Evolutionary conservation across 1,140 invertebrate species (phyloP), one percentile per base, ranked within the genome.

Genomic region (Leptestheria dahalacensis): DNA sequence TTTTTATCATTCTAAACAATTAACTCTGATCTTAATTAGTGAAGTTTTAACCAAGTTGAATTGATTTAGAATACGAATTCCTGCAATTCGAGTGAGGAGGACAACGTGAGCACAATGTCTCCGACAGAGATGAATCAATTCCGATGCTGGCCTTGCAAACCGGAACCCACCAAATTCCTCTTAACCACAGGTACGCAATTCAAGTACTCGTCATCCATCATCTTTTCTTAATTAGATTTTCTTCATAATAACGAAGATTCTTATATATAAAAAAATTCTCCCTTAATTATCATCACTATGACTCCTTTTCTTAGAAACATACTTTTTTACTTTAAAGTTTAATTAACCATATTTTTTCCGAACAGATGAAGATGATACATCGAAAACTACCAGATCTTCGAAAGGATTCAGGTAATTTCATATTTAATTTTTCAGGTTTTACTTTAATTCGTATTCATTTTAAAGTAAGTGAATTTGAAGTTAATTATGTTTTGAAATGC

Each of bases 81-180:
- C 9, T 41, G 24, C 3, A 56, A 26, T 20, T 56, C 53, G n/a
- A 56, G 53, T 28, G 53, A 56, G 41, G 53, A 56, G 41, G 53
- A 56, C n/a, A 56, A 56, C 53, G 26, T 56, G 20, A 33, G 26
- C 26, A 56, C 53, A 20, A 24, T 56, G 33, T 56, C 53, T 41
- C 53, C 53, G 21, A 56, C 23, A 12, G 53, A 56, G 33, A 41
- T 56, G 53, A 56, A 56, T 56, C 28, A 26, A 4, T 56, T 26
- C 41, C 53, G 53, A 33, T 56, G 28, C 23, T 41, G 28, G 28
- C 53, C 53, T 18, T 20, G 28, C 26, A 56, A 56, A n/a, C 53
- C 53, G 1, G 53, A 56, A 25, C 53, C 28, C 25, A 56, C 53
- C 1, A 56, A 56, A 56, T 20, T 56, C 53, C 53, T 56, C 33